These are phyloP conservation scores for Bos javanicus DNA, from an alignment of 2,113 vertebrate species.

Conservation along the genomic window DNA sequence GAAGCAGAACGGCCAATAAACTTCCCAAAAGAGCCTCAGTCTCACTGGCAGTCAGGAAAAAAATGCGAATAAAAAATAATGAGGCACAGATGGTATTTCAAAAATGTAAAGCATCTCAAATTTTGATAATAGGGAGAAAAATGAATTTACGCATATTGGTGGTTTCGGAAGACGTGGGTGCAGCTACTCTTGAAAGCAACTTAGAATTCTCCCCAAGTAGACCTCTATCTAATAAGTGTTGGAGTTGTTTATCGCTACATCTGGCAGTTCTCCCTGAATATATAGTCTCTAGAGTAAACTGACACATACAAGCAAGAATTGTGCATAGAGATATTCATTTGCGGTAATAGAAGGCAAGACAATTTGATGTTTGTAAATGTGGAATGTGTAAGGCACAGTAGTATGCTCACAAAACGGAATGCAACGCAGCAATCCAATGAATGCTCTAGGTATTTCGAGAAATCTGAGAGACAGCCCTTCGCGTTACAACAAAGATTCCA, in stretches of 20 bases:
- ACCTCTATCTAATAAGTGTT: too few relatives aligned
- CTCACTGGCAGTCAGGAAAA: background rate
- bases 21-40: background rate
- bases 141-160: too few relatives aligned
- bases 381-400: too few relatives aligned
- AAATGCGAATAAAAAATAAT: background rate
- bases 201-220: background rate
- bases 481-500: too few relatives aligned
- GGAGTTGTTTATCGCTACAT: background rate
- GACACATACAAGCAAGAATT: background rate
- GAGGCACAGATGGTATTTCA: background rate
- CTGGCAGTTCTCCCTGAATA: background rate
- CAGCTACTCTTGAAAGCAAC: background rate
- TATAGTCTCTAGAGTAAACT: background rate
- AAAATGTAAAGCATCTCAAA: background rate
- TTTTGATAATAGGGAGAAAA: background rate
- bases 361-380: background rate
- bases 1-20: background rate
- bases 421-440: background rate
- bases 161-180: background rate
- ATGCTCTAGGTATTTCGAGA: background rate
- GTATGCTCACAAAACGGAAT: rapidly evolving
- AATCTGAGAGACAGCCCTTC: background rate
- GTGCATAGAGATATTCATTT: background rate
- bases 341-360: background rate